Percentiles rank a stretch among this genome's conserved stretches.
Conservation (phyloP, 2,113 vertebrate species). For the Centropus unirufus region DNA sequence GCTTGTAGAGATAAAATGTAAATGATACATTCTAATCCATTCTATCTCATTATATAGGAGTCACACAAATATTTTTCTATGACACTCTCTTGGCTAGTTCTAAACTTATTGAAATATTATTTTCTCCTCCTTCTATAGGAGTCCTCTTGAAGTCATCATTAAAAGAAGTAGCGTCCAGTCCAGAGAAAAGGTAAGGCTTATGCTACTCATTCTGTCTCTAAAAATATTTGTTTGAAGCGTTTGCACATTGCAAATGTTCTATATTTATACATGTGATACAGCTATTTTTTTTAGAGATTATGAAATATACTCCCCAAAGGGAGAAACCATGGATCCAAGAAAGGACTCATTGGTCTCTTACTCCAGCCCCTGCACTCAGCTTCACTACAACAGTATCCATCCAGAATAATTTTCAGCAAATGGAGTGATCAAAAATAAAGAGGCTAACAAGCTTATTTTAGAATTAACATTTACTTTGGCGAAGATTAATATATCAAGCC, state of each 20-base stretch:
- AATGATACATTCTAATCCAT: neutral
- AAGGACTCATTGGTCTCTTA: neutral
- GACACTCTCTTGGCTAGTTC: neutral
- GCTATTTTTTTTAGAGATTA: neutral
- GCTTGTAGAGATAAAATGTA: neutral
- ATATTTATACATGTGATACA: neutral
- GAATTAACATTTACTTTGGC: slow-evolving; percentile 32
- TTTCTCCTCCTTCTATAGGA: neutral
- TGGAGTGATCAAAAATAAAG: neutral
- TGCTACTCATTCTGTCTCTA: neutral
- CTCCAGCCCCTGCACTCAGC: neutral
- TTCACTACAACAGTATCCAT: neutral
- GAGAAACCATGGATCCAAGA: neutral
- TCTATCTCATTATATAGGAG: neutral
- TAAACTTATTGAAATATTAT: neutral
- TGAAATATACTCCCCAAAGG: neutral
- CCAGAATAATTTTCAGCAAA: slow-evolving; percentile 28
- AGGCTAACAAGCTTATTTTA: slow-evolving; percentile 56
- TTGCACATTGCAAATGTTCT: neutral
- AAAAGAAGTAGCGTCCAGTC: neutral
- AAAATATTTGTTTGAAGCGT: neutral
- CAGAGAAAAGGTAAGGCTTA: neutral
- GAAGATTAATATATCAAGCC: slow-evolving; percentile 51
- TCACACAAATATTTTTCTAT: neutral
- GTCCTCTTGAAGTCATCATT: neutral